phyloP scores from a whole-genome alignment of 2,113 vertebrate genomes.

The Tamias sibiricus region DNA sequence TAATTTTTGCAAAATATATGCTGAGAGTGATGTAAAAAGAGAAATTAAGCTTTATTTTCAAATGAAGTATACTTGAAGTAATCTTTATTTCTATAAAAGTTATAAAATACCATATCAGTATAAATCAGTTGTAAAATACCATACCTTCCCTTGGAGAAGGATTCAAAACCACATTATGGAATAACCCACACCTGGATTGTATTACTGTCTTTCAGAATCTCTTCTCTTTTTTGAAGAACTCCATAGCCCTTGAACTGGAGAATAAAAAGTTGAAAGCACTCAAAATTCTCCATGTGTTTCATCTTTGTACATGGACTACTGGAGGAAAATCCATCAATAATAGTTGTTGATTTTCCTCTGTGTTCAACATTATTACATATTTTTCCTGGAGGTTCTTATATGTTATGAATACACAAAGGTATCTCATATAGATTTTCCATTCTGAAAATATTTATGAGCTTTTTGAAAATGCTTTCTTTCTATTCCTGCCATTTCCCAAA shows the following conservation, averaged over 20 bases:
- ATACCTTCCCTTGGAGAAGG: neutral
- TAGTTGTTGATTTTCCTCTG: slow-evolving; percentile 1
- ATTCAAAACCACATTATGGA: neutral
- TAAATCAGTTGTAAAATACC: neutral
- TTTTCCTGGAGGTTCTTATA: neutral
- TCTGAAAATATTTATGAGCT: neutral
- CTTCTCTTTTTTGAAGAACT: neutral
- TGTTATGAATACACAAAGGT: neutral
- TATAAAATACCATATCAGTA: neutral
- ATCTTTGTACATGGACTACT: neutral
- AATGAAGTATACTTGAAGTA: neutral
- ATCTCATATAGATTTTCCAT: neutral
- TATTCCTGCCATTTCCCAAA: neutral
- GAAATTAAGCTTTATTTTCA: neutral
- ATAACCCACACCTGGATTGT: neutral
- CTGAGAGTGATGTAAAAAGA: neutral
- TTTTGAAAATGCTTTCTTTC: neutral
- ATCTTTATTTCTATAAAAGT: neutral
- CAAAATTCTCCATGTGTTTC: neutral
- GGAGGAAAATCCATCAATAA: neutral
- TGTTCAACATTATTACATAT: neutral
- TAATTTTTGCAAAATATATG: neutral
- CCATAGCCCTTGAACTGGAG: neutral
- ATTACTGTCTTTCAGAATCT: neutral
- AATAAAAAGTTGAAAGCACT: neutral